Conservation (phyloP, 2,797 vertebrate genomes). For the Sternarchorhynchus goeldii region DNA sequence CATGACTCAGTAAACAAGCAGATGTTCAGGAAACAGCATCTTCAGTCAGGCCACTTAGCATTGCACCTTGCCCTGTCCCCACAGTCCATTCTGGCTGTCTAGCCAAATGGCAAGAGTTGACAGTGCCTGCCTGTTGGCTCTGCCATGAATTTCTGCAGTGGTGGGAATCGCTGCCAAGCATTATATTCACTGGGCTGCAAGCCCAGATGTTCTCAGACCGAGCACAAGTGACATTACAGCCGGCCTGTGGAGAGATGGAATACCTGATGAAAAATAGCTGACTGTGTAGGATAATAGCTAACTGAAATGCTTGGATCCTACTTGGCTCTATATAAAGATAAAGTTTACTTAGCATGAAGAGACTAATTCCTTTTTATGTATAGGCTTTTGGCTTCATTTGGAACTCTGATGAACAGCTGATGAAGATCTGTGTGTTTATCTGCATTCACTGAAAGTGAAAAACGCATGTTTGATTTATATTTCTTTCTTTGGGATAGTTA, state of each 20-base stretch:
- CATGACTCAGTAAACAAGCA: conserved; percentile 64
- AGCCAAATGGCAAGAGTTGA: not conserved
- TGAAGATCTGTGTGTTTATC: no score
- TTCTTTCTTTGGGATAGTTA: no score
- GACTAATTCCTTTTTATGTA: not conserved
- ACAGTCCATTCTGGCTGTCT: conserved; percentile 21
- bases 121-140: conserved; percentile 5
- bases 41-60: conserved; percentile 64
- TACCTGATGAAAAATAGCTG: conserved; percentile 27
- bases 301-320: not conserved
- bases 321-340: not conserved
- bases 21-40: conserved; percentile 70
- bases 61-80: not conserved
- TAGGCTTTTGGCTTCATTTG: not conserved
- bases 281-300: not conserved
- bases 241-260: conserved; percentile 11
- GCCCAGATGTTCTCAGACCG: conserved; percentile 38
- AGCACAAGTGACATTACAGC: conserved; percentile 26
- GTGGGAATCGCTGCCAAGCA: conserved; percentile 19
- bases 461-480: no score
- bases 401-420: no score
- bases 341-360: not conserved
- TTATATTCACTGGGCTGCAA: conserved; percentile 4
- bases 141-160: conserved; percentile 10
- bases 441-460: no score